These are phyloP conservation scores for Limnodromus scolopaceus DNA, from an alignment of 2,797 vertebrate species.

Conservation along the genomic window DNA sequence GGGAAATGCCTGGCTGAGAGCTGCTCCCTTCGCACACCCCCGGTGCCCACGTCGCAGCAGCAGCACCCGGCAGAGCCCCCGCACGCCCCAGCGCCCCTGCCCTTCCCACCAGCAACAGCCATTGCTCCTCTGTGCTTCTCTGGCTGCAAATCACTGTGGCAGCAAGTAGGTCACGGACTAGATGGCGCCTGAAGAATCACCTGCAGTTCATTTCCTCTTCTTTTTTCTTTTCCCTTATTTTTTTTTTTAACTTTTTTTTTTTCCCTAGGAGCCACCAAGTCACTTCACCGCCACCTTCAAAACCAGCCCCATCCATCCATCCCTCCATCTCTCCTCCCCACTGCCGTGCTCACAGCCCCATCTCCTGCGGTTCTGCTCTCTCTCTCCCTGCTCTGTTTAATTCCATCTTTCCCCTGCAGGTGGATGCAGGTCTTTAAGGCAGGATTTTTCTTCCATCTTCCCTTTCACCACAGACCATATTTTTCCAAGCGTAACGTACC, in stretches of 20 bases:
- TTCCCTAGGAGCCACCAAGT: not conserved
- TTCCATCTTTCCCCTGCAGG: not conserved
- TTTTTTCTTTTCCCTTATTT: not conserved
- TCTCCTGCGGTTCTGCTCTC: not conserved
- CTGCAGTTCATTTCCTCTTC: not conserved
- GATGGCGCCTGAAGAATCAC: not conserved
- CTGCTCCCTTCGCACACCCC: not conserved
- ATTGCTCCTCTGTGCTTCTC: not conserved
- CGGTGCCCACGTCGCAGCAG: not conserved
- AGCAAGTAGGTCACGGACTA: not conserved
- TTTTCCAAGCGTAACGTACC: accelerated
- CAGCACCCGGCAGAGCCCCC: not conserved
- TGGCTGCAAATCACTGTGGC: not conserved
- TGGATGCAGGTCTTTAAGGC: not conserved
- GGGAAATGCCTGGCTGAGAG: not conserved
- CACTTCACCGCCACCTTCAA: not conserved
- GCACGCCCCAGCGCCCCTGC: not conserved
- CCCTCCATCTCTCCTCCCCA: not conserved
- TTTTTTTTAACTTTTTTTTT: not conserved
- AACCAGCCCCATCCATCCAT: not conserved
- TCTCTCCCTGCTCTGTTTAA: not conserved
- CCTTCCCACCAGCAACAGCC: not conserved
- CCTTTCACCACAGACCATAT: not conserved
- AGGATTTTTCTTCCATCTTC: not conserved
- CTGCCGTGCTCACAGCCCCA: not conserved